Conservation (phyloP, 2,797 vertebrate genomes). For the Halcyon smyrnensis region DNA sequence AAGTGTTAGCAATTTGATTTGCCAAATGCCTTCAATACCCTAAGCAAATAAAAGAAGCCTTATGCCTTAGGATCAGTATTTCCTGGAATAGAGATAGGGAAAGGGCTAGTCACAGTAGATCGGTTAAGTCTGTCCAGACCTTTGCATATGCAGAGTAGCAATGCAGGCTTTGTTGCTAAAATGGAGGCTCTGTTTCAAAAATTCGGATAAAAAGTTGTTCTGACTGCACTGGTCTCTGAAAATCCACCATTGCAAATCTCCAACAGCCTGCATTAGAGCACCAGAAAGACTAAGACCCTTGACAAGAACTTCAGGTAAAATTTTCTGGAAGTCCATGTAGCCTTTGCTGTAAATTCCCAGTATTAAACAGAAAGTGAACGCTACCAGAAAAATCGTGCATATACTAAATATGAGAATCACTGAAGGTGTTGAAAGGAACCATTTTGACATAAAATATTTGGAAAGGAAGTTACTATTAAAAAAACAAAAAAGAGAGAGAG, state of each 20-base stretch:
- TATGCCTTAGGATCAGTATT: not conserved
- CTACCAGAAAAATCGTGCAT: not conserved
- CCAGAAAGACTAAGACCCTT: not conserved
- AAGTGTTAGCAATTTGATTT: not conserved
- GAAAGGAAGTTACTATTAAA: not conserved
- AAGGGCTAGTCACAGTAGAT: not conserved
- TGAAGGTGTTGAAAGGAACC: not conserved
- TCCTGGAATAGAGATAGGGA: not conserved
- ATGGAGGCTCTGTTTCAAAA: not conserved
- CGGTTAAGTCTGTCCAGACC: not conserved
- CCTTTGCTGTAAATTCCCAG: not conserved
- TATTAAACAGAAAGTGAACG: conserved; percentile 14
- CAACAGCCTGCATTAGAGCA: not conserved
- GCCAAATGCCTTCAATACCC: not conserved
- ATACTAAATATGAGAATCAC: not conserved
- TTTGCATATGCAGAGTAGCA: not conserved
- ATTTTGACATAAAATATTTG: not conserved
- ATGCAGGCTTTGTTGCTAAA: not conserved
- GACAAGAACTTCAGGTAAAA: not conserved
- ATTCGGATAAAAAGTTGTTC: not conserved
- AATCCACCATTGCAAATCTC: not conserved
- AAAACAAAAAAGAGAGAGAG: not conserved
- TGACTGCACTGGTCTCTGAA: not conserved
- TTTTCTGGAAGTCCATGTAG: not conserved
- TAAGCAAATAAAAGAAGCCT: not conserved